Evolutionary conservation across 1,140 invertebrate species (phyloP).

Genomic region (Eubasilissa regina): DNA sequence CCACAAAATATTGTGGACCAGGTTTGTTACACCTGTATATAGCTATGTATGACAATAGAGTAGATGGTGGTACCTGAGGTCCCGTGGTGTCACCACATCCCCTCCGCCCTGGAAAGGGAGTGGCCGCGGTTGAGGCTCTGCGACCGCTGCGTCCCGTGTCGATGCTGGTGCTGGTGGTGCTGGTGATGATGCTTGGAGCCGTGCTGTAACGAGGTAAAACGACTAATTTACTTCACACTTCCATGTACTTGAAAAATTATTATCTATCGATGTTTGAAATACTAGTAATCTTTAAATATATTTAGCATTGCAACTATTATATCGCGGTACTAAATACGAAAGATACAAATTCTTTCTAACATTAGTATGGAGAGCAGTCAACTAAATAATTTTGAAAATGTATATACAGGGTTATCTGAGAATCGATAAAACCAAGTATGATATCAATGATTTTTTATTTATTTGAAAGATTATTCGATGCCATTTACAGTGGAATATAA

Average conservation of each 20-base stretch:
- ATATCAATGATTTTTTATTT: too few species aligned
- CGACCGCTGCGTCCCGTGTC: slow-evolving; percentile 73
- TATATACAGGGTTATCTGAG: too few species aligned
- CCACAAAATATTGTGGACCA: too few species aligned
- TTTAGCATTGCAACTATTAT: background rate
- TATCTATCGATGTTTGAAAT: too few species aligned
- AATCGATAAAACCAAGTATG: too few species aligned
- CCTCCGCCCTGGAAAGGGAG: slow-evolving; percentile 76
- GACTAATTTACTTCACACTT: background rate
- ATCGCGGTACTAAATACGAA: background rate
- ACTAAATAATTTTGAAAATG: too few species aligned
- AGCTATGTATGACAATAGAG: too few species aligned
- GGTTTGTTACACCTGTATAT: too few species aligned
- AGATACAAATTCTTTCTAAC: background rate
- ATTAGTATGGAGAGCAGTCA: background rate
- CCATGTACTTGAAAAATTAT: too few species aligned
- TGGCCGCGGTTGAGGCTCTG: slow-evolving; percentile 80
- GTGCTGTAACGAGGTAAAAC: slow-evolving; percentile 59
- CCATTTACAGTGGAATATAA: too few species aligned
- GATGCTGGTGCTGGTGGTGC: slow-evolving; percentile 72
- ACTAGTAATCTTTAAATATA: too few species aligned
- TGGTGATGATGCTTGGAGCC: slow-evolving; percentile 72
- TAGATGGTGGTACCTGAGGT: slow-evolving; percentile 76
- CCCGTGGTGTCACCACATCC: slow-evolving; percentile 84
- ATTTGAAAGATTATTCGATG: too few species aligned